Evolutionary conservation across 2,113 vertebrate genomes (phyloP).

Genomic region (Tragelaphus imberbis): DNA sequence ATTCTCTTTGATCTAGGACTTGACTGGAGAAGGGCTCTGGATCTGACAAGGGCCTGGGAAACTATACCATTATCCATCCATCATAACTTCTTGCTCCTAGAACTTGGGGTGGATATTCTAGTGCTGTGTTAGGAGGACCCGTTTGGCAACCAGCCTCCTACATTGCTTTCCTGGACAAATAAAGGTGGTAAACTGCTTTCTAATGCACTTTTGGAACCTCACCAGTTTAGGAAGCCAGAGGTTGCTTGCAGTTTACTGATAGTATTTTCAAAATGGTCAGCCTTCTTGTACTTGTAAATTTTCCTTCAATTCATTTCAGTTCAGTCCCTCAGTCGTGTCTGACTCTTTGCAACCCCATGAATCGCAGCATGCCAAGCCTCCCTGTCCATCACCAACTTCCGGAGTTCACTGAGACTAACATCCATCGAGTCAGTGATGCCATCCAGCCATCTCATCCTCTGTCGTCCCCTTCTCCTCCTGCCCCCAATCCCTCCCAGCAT

Average conservation of each 20-base stretch:
- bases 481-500: too few relatives aligned
- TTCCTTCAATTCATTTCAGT: not conserved
- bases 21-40: not conserved
- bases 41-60: not conserved
- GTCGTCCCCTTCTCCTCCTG: too few relatives aligned
- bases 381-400: too few relatives aligned
- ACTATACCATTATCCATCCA: not conserved
- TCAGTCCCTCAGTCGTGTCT: too few relatives aligned
- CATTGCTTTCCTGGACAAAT: not conserved
- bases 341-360: too few relatives aligned
- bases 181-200: not conserved
- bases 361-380: too few relatives aligned
- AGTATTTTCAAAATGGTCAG: conserved; percentile 1
- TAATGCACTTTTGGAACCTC: not conserved
- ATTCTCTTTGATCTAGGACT: not conserved
- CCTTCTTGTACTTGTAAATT: not conserved
- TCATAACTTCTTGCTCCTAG: not conserved
- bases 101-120: not conserved
- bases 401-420: too few relatives aligned
- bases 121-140: not conserved
- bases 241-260: conserved; percentile 14
- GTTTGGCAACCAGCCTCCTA: not conserved
- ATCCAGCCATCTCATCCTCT: too few relatives aligned
- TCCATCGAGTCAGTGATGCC: too few relatives aligned
- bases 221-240: conserved; percentile 30